Conservation (phyloP, 1,140 invertebrate species). For the Popillia japonica region DNA sequence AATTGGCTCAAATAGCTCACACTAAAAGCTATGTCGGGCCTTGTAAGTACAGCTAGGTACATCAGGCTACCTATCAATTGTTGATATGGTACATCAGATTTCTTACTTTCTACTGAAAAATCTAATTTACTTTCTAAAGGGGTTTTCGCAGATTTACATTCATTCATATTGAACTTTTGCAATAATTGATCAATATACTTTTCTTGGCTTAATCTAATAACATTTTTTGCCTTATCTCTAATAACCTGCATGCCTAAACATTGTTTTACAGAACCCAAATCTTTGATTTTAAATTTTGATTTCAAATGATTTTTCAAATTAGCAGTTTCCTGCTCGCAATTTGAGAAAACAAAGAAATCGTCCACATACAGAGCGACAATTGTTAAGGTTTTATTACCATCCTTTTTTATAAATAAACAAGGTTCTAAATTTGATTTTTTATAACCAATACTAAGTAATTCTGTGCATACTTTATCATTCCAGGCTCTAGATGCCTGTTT, state of each 20-base stretch:
- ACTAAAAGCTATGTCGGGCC: constrained; percentile 51
- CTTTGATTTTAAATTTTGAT: constrained; percentile 38
- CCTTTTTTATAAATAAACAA: too few species aligned
- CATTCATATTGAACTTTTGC: background rate
- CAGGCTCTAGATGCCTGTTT: constrained; percentile 54
- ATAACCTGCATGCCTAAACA: constrained; percentile 21
- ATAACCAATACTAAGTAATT: too few species aligned
- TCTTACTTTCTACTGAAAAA: too few species aligned
- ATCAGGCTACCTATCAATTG: constrained; percentile 51
- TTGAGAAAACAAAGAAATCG: constrained; percentile 37
- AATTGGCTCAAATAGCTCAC: constrained; percentile 58
- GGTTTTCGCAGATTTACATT: constrained; percentile 10
- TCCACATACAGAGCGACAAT: too few species aligned
- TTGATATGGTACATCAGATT: constrained; percentile 26
- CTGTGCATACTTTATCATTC: constrained; percentile 51
- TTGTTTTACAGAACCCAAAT: background rate
- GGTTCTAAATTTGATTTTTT: too few species aligned
- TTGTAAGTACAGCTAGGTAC: constrained; percentile 59
- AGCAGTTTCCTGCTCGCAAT: constrained; percentile 48
- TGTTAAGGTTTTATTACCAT: too few species aligned
- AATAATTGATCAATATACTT: constrained; percentile 25
- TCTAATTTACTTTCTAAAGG: constrained; percentile 50
- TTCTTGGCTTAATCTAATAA: constrained; percentile 6
- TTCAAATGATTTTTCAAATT: constrained; percentile 45
- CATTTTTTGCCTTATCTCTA: background rate